These are phyloP conservation scores for Lateolabrax maculatus DNA, from an alignment of 2,797 vertebrate species.

Conservation along the genomic window DNA sequence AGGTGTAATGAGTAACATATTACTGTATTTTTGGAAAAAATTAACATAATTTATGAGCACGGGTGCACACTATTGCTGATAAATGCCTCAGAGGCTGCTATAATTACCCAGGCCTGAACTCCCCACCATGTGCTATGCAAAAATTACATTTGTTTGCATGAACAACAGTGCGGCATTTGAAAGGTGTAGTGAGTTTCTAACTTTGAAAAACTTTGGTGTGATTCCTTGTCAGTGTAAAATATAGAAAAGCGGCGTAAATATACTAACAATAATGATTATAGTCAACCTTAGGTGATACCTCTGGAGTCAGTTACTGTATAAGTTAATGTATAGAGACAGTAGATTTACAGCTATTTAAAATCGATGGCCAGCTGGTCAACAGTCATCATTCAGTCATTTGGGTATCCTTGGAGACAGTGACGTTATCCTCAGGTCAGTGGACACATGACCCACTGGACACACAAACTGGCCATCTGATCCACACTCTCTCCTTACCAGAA, in stretches of 20 bases:
- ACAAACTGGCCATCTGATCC: conserved; percentile 51
- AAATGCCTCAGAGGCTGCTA: conserved; percentile 27
- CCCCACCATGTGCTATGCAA: background rate
- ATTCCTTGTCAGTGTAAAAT: background rate
- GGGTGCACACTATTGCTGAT: background rate
- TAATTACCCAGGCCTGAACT: conserved; percentile 18
- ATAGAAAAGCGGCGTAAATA: background rate
- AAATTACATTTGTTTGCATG: background rate
- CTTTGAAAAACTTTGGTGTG: background rate
- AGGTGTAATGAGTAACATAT: conserved; percentile 9
- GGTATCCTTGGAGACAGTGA: conserved; percentile 49
- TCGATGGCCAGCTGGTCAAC: background rate
- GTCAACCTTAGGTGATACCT: no score
- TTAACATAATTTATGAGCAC: conserved; percentile 1
- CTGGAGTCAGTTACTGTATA: background rate
- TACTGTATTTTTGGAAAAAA: background rate
- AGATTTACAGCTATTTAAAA: conserved; percentile 15
- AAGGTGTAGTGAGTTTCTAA: background rate
- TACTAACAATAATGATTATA: background rate
- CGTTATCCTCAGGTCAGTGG: conserved; percentile 38
- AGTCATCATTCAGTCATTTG: conserved; percentile 3
- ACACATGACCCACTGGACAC: conserved; percentile 37
- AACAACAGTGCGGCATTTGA: background rate
- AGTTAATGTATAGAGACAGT: background rate
- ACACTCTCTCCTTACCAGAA: conserved; percentile 33